Percentiles rank a stretch among this genome's conserved stretches.
Evolutionary conservation across 2,888 invertebrate species (phyloP).

Genomic region (Drosophila anomelani): DNA sequence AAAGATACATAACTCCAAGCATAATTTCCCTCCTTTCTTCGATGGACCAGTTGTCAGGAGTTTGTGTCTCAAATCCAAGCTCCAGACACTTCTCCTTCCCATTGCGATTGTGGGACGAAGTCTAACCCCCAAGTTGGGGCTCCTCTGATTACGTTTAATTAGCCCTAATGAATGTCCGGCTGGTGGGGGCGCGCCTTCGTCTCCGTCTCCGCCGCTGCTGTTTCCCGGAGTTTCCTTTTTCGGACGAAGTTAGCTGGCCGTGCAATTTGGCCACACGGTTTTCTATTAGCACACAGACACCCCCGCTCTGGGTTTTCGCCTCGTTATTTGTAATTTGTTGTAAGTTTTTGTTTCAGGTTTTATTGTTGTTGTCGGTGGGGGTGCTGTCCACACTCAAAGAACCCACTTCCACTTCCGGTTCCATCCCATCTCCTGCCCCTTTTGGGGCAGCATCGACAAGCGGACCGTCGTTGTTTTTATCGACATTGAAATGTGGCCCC

Average conservation of each 20-base stretch:
- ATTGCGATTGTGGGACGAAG: background rate
- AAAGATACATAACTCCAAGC: too few species aligned
- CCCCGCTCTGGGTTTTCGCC: conserved; percentile 43
- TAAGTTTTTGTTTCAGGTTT: conserved; percentile 75
- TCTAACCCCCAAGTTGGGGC: conserved; percentile 33
- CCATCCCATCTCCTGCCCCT: background rate
- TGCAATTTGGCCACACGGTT: conserved; percentile 69
- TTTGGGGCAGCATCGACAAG: conserved; percentile 17
- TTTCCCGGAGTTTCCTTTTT: conserved; percentile 29
- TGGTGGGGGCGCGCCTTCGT: conserved; percentile 49
- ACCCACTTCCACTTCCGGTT: conserved; percentile 32
- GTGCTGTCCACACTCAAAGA: conserved; percentile 28
- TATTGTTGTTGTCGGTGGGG: conserved; percentile 65
- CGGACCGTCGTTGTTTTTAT: conserved; percentile 72
- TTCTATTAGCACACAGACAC: conserved; percentile 58
- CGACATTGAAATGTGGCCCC: conserved; percentile 82
- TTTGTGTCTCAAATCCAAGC: background rate
- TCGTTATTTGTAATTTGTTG: conserved; percentile 78
- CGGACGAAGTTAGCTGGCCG: conserved; percentile 34
- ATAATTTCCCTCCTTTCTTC: background rate
- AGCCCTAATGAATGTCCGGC: conserved; percentile 79
- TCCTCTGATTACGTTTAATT: conserved; percentile 75
- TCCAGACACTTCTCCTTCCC: background rate
- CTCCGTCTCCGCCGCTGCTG: conserved; percentile 12
- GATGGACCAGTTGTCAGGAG: conserved; percentile 35